Evolutionary conservation across 1,140 invertebrate species (phyloP), one percentile per base, ranked within the genome.

Genomic region (Hypsibius dujardini): DNA sequence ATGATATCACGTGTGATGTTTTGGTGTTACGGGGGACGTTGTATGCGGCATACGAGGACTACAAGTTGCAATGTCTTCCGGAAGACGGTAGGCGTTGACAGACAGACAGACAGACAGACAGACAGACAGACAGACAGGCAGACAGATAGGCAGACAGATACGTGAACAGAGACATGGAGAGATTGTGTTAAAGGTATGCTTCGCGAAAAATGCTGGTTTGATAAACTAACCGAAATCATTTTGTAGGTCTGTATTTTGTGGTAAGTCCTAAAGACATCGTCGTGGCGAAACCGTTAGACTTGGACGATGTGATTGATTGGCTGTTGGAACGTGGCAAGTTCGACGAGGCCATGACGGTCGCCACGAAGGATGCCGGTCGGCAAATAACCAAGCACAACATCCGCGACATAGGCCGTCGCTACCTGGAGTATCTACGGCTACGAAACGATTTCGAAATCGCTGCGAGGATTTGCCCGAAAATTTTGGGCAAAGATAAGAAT

Each of bases 231-330:
- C n/a, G n/a, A n/a, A n/a, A n/a, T n/a, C n/a, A n/a, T 56, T n/a
- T 67, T 67, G 7, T 67, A 67, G 62, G 62, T 67, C 45, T 67
- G 42, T 77, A 75, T 81, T 95, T 92, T 76, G 90, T 98, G 74
- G 87, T 96, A 2, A 93, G 91, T 72, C 92, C 93, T 0, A 94
- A 94, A 80, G 93, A 96, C 78, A 86, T 98, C 72, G 87, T 97
- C 1, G 85, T 94, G 40, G 92, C 93, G 1, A 90, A 87, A 80
- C 87, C 89, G 0, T 87, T 91, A 75, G 90, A 95, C 79, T 86
- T 87, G 42, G 92, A 96, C 78, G 94, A 97, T 77, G 86, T 90
- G 77, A 87, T 97, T 15, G 85, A 88, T 72, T 97, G 92, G 92
- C 81, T 96, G 0, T 84, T 95, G 42, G 86, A 88, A 72, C 90